Base-by-base conservation (phyloP, 2,888 invertebrate genomes). In the Keiferia lycopersicella region DNA sequence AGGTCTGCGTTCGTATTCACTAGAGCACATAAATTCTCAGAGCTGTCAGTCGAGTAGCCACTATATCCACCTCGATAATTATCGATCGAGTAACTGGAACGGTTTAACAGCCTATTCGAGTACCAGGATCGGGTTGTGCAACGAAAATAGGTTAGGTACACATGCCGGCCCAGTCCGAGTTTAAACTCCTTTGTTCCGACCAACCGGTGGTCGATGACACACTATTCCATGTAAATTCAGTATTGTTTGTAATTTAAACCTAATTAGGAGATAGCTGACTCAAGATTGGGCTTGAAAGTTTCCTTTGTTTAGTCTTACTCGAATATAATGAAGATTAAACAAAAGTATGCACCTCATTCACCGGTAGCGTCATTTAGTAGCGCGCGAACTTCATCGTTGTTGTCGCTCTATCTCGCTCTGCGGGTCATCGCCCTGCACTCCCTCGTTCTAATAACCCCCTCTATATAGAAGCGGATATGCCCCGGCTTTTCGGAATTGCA, bases 371-470 rank as follows among this genome's bases (percentile, higher is more conserved):
- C 62, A 64, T 45, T 64, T 51, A 30, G 62, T 12, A 64, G 50
- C 81, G 87, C 83, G 81, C 89, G 82, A 91, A 91, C 89, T 91
- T 91, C 91, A 89, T 80, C 72, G 80, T 89, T 91, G 90, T 91
- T 91, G 90, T 91, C 86, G 81, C 74, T 89, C 91, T 71, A 80
- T 91, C 91, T 87, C 90, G 75, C 77, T 82, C 91, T 86, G 71
- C 79, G 73, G 91, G 90, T 91, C 91, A 90, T 87, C 84, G 91
- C 81, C 89, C 89, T 79, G 79, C 83, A 75, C 83, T 88, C 87
- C 87, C 86, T 83, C 84, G 83, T 84, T 86, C 86, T 86, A 87
- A 87, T 88, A 89, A 87, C 86, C 86, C 50, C 88, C 59, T 53
- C 62, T 38, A 62, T 64, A 62, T 57, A 20, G 56, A 78, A 74